phyloP scores from a whole-genome alignment of 2,113 vertebrate genomes.

The Protomyctophum bolini region DNA sequence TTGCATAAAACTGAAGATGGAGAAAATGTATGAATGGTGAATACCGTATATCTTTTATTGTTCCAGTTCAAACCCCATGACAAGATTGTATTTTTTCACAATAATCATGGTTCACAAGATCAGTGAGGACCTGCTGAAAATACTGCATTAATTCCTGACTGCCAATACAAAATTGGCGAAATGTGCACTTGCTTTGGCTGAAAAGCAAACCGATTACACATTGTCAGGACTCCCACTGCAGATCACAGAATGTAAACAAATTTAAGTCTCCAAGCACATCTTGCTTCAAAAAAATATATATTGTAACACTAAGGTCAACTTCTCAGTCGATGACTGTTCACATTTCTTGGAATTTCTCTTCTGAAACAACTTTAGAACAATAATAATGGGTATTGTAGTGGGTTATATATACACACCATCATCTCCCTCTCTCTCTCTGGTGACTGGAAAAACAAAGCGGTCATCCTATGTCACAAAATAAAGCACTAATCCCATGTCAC shows the following conservation, averaged over 20 bases:
- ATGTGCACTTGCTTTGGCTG: not conserved
- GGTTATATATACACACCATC: slow-evolving; percentile 15
- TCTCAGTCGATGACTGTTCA: not conserved
- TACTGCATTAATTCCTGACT: not conserved
- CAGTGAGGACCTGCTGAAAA: no score
- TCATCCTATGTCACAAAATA: not conserved
- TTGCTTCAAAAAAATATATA: not conserved
- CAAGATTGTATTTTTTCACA: no score
- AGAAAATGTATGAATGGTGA: no score
- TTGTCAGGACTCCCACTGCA: not conserved
- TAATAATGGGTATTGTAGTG: slow-evolving; percentile 27
- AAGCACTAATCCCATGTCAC: not conserved
- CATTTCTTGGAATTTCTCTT: slow-evolving; percentile 24
- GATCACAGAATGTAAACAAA: slow-evolving; percentile 3
- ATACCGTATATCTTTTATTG: no score
- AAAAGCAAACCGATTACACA: not conserved
- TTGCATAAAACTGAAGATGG: no score
- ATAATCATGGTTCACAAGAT: no score
- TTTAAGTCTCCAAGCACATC: not conserved
- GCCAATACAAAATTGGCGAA: slow-evolving; percentile 5
- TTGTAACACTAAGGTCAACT: not conserved
- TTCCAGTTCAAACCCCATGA: no score
- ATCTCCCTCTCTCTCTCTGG: slow-evolving; percentile 36
- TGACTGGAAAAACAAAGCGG: slow-evolving; percentile 13
- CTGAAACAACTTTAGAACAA: not conserved